Evolutionary conservation across 2,888 invertebrate species (phyloP).

Genomic region (Troglohyphantes excavatus): DNA sequence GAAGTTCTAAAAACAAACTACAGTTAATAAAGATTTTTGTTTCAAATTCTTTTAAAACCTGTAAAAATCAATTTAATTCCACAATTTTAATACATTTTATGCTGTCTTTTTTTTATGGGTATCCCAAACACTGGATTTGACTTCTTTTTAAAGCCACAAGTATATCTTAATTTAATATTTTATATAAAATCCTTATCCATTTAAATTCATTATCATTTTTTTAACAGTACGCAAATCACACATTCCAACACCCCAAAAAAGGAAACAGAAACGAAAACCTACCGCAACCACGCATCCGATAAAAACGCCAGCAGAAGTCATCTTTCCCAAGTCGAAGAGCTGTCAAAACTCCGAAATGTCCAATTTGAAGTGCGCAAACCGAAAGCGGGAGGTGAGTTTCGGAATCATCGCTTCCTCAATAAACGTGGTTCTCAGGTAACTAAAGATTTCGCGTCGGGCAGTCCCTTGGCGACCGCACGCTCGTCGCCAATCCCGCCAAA

Average conservation of each 20-base stretch:
- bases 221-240: no score
- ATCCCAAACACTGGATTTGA: no score
- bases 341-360: conserved; percentile 41
- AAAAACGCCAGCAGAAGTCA: conserved; percentile 37
- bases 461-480: not conserved
- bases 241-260: not conserved
- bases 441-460: not conserved
- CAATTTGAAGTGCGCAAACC: not conserved
- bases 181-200: no score
- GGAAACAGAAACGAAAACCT: not conserved
- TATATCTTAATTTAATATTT: no score
- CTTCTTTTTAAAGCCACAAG: no score
- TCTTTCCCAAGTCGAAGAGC: conserved; percentile 7
- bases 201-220: no score
- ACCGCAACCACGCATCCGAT: conserved; percentile 59
- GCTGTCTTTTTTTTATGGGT: no score
- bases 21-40: no score
- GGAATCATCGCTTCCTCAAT: conserved; percentile 32
- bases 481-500: conserved; percentile 60
- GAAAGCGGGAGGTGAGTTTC: conserved; percentile 11
- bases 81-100: no score
- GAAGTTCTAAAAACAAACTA: no score
- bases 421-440: conserved; percentile 2
- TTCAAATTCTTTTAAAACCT: no score
- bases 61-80: no score